Conservation (phyloP, 2,888 invertebrate genomes). For the Cataglyphis rosenhaueri region DNA sequence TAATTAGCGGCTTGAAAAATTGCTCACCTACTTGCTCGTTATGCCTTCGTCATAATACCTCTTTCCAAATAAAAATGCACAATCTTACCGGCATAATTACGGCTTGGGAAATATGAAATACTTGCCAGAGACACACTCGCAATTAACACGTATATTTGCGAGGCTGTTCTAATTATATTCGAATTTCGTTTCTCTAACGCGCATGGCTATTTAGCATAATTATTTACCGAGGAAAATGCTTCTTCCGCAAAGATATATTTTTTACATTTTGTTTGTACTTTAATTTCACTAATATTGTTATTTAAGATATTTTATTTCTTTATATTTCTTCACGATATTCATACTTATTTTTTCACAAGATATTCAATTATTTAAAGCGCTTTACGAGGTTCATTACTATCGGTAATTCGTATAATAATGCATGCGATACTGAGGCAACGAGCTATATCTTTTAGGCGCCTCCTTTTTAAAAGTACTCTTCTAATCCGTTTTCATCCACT, state of each 20-base stretch:
- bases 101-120: constrained; percentile 34
- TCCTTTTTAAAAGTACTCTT: constrained; percentile 40
- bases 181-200: constrained; percentile 4
- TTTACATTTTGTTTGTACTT: neutral
- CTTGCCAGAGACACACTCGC: constrained; percentile 7
- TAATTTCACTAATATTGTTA: neutral
- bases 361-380: neutral
- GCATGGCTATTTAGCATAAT: constrained; percentile 8
- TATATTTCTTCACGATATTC: neutral
- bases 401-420: neutral
- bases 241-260: neutral
- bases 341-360: neutral
- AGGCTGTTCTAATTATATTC: constrained; percentile 40
- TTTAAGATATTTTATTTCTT: neutral
- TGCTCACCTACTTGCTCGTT: constrained; percentile 28
- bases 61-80: constrained; percentile 42
- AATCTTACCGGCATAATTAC: constrained; percentile 39
- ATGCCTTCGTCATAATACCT: constrained; percentile 24
- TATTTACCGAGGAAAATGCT: constrained; percentile 9
- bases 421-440: constrained; percentile 33
- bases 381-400: constrained; percentile 8
- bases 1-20: constrained; percentile 49
- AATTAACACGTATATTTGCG: constrained; percentile 15
- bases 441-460: neutral
- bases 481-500: constrained; percentile 60